phyloP scores from a whole-genome alignment of 2,888 invertebrate species.

The Limenitis arthemis region DNA sequence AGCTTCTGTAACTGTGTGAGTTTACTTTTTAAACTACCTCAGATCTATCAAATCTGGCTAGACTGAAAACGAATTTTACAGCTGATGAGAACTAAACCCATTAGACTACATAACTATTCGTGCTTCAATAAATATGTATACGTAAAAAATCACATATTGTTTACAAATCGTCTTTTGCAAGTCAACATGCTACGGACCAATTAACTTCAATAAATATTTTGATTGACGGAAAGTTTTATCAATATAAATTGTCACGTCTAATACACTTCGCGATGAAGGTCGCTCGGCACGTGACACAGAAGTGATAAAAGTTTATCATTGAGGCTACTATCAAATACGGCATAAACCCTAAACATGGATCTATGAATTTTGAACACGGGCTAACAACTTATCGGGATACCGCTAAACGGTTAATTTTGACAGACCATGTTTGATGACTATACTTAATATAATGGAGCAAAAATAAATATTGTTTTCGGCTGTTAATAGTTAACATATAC shows the following conservation, averaged over 20 bases:
- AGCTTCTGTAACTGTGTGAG: too few relatives aligned
- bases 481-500: too few relatives aligned
- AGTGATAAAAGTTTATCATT: not conserved
- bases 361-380: not conserved
- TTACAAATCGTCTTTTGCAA: not conserved
- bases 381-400: not conserved
- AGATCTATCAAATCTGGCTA: too few relatives aligned
- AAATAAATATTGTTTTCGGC: too few relatives aligned
- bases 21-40: too few relatives aligned
- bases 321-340: not conserved
- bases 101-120: too few relatives aligned
- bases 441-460: too few relatives aligned
- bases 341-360: not conserved
- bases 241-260: constrained; percentile 6
- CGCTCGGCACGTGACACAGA: constrained; percentile 1
- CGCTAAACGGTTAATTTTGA: not conserved
- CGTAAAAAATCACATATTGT: too few relatives aligned
- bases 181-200: not conserved
- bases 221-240: constrained; percentile 11
- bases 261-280: constrained; percentile 2
- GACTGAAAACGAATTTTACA: too few relatives aligned
- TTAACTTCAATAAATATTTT: constrained; percentile 13
- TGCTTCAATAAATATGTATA: too few relatives aligned
- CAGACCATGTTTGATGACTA: too few relatives aligned
- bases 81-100: too few relatives aligned